Evolutionary conservation across 1,140 invertebrate genomes (phyloP).

Genomic region (Anagrus nilaparvatae): DNA sequence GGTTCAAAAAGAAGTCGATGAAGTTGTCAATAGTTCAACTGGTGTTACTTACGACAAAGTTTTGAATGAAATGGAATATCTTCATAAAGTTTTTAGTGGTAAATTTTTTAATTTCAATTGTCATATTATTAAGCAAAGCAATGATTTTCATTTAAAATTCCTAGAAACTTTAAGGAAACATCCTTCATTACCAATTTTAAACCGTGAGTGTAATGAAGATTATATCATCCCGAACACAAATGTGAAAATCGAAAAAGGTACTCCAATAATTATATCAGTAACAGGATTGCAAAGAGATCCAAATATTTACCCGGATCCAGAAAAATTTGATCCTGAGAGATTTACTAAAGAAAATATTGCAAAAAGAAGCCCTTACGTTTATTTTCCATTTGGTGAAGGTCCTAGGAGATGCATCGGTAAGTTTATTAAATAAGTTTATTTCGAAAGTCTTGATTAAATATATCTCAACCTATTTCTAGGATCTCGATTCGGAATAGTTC

Average conservation of each 20-base stretch:
- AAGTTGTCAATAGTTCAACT: constrained; percentile 20
- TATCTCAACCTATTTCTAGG: constrained; percentile 36
- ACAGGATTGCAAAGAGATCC: constrained; percentile 32
- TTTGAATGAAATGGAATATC: constrained; percentile 37
- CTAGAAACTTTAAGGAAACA: constrained; percentile 39
- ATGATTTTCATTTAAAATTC: not conserved
- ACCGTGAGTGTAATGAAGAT: constrained; percentile 32
- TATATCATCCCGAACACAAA: constrained; percentile 31
- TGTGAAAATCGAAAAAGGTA: constrained; percentile 22
- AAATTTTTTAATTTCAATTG: no score
- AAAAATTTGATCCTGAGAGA: constrained; percentile 50
- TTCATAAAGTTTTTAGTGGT: constrained; percentile 30
- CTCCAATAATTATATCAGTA: constrained; percentile 21
- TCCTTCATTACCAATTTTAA: constrained; percentile 33
- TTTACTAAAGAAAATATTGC: constrained; percentile 40
- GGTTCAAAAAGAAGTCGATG: constrained; percentile 26
- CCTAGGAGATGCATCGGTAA: constrained; percentile 46
- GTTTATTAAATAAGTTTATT: constrained; percentile 11
- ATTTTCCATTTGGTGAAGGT: constrained; percentile 48
- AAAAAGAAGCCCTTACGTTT: constrained; percentile 33
- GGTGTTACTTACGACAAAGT: constrained; percentile 31
- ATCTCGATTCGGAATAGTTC: constrained; percentile 38
- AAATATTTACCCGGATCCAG: constrained; percentile 46
- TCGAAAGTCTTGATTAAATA: constrained; percentile 9
- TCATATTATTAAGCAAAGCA: no score